These are phyloP conservation scores for Drosophila lini DNA, from an alignment of 1,140 invertebrate species.

Conservation along the genomic window DNA sequence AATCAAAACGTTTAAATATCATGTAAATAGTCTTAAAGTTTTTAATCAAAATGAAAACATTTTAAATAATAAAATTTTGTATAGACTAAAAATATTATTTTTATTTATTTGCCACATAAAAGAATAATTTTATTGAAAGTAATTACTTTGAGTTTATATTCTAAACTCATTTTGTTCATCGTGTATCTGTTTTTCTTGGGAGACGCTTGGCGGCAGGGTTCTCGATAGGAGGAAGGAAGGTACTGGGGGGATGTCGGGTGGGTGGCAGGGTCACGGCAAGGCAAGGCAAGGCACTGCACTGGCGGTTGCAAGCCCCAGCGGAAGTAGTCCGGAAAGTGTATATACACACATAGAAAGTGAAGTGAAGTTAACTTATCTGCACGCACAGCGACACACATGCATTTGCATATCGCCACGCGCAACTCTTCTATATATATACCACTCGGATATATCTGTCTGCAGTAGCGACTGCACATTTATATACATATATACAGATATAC, in stretches of 20 bases:
- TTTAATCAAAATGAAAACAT: no score
- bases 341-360: slow-evolving; percentile 56
- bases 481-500: slow-evolving; percentile 10
- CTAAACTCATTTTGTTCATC: background rate
- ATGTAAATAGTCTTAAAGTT: no score
- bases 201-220: background rate
- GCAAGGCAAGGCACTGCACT: slow-evolving; percentile 23
- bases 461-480: background rate
- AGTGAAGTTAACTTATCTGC: slow-evolving; percentile 56
- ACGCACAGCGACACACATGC: slow-evolving; percentile 26
- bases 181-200: slow-evolving; percentile 20
- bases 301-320: slow-evolving; percentile 57
- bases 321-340: slow-evolving; percentile 62
- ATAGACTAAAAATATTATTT: no score
- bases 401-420: slow-evolving; percentile 48
- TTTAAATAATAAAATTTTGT: no score
- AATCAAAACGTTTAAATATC: no score
- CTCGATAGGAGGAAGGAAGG: background rate
- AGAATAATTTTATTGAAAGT: background rate
- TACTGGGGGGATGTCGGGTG: slow-evolving; percentile 8
- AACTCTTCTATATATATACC: slow-evolving; percentile 6
- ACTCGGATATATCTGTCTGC: slow-evolving; percentile 23
- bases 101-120: background rate
- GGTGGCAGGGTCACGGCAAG: slow-evolving; percentile 49
- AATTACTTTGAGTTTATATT: background rate